Conservation (phyloP, 2,113 vertebrate genomes). For the Isurus oxyrinchus region DNA sequence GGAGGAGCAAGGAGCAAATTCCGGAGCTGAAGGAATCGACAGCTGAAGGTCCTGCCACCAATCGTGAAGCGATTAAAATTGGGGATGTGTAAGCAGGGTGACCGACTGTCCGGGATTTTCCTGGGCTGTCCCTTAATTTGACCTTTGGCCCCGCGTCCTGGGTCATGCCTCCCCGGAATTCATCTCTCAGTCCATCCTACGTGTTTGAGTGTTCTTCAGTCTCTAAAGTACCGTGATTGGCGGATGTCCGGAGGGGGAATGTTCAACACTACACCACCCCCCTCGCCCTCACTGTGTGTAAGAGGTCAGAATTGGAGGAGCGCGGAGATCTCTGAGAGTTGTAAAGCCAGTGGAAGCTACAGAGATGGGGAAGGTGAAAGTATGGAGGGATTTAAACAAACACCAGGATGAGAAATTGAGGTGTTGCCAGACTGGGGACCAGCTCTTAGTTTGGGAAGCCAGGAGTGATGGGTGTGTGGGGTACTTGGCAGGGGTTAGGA, state of each 20-base stretch:
- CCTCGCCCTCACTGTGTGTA: neutral
- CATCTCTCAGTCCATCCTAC: too few species aligned
- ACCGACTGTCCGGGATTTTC: too few species aligned
- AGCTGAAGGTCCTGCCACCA: neutral
- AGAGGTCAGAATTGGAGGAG: neutral
- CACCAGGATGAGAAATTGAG: neutral
- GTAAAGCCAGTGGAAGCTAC: neutral
- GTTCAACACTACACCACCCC: too few species aligned
- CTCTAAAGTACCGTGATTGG: too few species aligned
- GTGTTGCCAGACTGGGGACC: neutral
- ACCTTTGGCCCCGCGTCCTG: too few species aligned
- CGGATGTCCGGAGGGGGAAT: too few species aligned
- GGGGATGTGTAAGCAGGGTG: neutral
- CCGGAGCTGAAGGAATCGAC: neutral
- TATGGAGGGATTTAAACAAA: neutral
- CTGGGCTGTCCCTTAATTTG: too few species aligned
- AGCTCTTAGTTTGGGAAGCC: neutral
- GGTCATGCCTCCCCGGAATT: too few species aligned
- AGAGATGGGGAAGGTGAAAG: neutral
- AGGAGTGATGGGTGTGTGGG: neutral
- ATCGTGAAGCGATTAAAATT: neutral
- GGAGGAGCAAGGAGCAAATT: neutral
- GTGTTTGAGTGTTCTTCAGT: too few species aligned
- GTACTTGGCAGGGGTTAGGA: neutral
- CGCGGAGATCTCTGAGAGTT: neutral